Base-by-base conservation (phyloP, 37 sponge, comb jelly and placozoan genomes). In the Theonella swinhoei region DNA sequence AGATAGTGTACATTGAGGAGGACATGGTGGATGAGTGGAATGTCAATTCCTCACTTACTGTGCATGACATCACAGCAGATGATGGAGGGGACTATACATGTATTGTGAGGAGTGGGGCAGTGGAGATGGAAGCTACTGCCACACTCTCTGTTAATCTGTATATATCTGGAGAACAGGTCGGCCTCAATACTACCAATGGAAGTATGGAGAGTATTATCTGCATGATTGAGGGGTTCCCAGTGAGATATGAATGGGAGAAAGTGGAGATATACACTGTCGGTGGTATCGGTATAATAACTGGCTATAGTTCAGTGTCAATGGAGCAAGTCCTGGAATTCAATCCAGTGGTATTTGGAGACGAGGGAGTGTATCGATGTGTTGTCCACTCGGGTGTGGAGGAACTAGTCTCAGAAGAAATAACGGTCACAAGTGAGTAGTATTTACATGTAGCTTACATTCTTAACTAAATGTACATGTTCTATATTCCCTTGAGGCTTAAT, bases 1-100 rank as follows among this genome's bases (percentile, higher is more conserved):
- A 47, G 54, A 14, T 47, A 7, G 54, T 47, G 54, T 47, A 17
- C 54, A 72, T 4, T 72, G 74, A 32, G n/a, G 5, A 72, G 74
- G 25, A 34, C 54, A 62, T 60, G 40, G 25, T 5, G 24, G 43
- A 7, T 17, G 20, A 31, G 31, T 25, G 37, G 34, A 72, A n/a
- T 22, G 34, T 29, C 34, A 39, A 37, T 8, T 24, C 81, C 3
- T n/a, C 43, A 5, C 60, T 81, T 8, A 71, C 54, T 25, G 30
- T 83, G 1, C 3, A 30, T 59, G 4, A 76, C 36, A 61, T 61
- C 7, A 59, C 32, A 25, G 61, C 77, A 32, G 29, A 3, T 1
- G 70, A 86, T 76, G 85, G 82, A 22, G 91, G 91, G 23, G 35
- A 3, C 9, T 91, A 91, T 42, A 70, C 9, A 2, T 91, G 85